Base-by-base conservation (phyloP, 1,140 invertebrate species). In the Copidosoma floridanum region DNA sequence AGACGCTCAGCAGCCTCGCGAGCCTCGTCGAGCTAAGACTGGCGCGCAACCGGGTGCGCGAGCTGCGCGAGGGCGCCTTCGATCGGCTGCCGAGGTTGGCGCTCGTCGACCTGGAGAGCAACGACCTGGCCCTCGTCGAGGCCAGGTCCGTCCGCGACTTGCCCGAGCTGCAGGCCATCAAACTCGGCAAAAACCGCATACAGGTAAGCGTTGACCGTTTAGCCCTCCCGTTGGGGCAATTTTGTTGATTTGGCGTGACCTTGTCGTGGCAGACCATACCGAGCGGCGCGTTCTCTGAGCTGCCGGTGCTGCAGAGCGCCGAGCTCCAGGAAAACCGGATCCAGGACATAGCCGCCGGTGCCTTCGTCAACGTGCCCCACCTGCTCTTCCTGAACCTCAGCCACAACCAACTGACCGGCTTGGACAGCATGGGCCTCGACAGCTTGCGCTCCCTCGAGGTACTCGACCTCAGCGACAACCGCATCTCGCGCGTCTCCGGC, bases 371-470 rank as follows among this genome's bases (percentile, higher is more conserved):
- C 65, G 85, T 89, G 14, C 89, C 90, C 7, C 86, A 90, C 43
- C 74, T 93, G 43, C 83, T 93, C 21, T 88, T 92, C 72, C 77
- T 95, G 10, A 94, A 94, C 82, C 72, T 94, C 47, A 93, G 91
- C 68, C 83, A 87, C 64, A 93, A 93, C 81, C 82, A 89, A 64
- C 78, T 93, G 44, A 82, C 81, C 7, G 85, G 82, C 41, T 77
- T 94, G 61, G 86, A 90, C 53, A 84, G 88, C 65, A 85, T 87
- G 23, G 90, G 91, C 4, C 76, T 93, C 16, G 82, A 85, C 11
- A 87, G 84, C 64, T 72, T 92, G 24, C 81, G 83, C 23, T 91
- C 89, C 8, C 75, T 93, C n/a, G 91, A 93, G 74, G 87, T 93
- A 7, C 75, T 93, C 24, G 91, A 92, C 75, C 73, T 92, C 35